A percentile compares a stretch with the other conserved stretches of the same genome.
phyloP scores from a whole-genome alignment of 2,888 invertebrate species.

The Xylota segnis region DNA sequence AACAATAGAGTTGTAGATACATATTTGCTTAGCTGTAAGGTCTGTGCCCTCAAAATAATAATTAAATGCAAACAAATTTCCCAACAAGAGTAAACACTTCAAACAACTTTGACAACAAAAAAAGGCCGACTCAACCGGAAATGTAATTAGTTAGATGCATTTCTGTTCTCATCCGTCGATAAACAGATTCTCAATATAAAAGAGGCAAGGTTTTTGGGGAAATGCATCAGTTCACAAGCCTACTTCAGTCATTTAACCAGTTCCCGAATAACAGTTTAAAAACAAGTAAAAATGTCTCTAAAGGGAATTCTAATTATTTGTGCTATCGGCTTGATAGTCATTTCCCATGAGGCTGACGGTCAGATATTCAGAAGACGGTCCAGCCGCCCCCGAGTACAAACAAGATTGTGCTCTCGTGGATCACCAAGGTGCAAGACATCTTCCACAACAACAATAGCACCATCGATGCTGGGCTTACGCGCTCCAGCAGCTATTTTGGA shows the following conservation, averaged over 20 bases:
- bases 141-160: neutral
- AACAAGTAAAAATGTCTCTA: constrained; percentile 18
- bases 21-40: neutral
- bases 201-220: neutral
- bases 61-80: neutral
- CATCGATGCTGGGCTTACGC: neutral
- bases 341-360: constrained; percentile 8
- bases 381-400: constrained; percentile 30
- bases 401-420: constrained; percentile 25
- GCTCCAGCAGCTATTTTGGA: neutral
- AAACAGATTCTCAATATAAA: neutral
- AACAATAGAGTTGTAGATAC: neutral
- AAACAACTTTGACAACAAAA: neutral
- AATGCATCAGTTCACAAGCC: neutral
- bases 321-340: neutral
- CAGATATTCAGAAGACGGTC: constrained; percentile 28
- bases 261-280: neutral
- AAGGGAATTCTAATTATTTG: constrained; percentile 14
- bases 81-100: neutral
- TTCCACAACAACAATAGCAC: neutral
- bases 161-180: no score
- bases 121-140: neutral
- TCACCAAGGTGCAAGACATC: constrained; percentile 32
- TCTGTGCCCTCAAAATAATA: neutral
- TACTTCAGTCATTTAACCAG: neutral